Evolutionary conservation across 23 tunicate species (phyloP), one percentile per base, ranked within the genome.

Genomic region (Botrylloides violaceus): DNA sequence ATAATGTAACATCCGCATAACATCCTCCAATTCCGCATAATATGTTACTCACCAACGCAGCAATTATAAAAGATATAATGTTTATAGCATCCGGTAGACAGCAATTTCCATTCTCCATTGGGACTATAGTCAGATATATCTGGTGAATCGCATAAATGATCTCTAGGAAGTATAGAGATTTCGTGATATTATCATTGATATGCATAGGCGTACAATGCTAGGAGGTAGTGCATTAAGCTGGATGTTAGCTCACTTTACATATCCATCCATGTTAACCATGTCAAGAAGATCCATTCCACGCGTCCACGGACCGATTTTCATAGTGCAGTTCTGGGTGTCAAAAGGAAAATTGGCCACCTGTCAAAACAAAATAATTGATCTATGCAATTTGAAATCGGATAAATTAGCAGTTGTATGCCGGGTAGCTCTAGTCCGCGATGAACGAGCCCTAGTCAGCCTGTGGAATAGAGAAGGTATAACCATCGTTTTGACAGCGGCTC

Each of bases 271-370:
- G 55, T 84, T 92, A 6, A 84, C 92, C 80, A 92, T 84, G 49
- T 92, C 98, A 7, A 92, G 73, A 3, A 83, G 47, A 47, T 61
- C 77, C 39, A 50, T 49, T 34, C 77, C 81, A 3, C 80, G 87
- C 19, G 98, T 75, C 98, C 98, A 92, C 19, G 92, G 79, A 2
- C 98, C 98, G n/a, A 92, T 84, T 43, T 92, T 92, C 98, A 92
- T 84, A 29, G 98, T 92, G 75, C 98, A 92, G 64, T 92, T 92
- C 75, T 92, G 98, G 3, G 98, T 92, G 72, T 92, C 98, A 65
- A 92, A 92, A 2, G 98, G 98, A 80, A 92, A 92, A 29, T 81
- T 66, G 0, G 98, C 98, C 3, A 92, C 98, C 96, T 86, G 58
- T 60, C 24, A 60, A 18, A 23, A 65, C 29, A 20, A 20, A 28